Percentiles rank a stretch among this genome's conserved stretches.
These are phyloP conservation scores for Pachycephus smyrnensis DNA, from an alignment of 2,888 invertebrate species.

Conservation along the genomic window DNA sequence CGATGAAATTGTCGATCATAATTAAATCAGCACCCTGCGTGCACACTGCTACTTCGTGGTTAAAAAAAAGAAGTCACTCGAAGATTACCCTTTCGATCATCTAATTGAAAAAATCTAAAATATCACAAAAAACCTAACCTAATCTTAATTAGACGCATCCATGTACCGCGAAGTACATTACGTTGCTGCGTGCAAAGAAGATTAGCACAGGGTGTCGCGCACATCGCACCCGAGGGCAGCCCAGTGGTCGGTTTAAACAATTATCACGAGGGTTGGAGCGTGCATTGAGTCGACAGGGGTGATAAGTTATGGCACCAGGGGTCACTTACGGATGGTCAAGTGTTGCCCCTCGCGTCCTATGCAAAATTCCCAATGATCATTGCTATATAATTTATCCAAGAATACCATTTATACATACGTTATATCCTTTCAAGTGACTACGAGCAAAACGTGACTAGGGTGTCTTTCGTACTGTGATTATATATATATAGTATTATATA, in stretches of 20 bases:
- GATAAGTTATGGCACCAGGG: constrained; percentile 61
- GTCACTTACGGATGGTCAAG: constrained; percentile 50
- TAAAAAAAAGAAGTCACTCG: not conserved
- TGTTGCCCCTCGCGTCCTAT: constrained; percentile 4
- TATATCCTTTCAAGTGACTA: not conserved
- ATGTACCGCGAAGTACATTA: not conserved
- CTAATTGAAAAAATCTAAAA: not conserved
- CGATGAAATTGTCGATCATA: not conserved
- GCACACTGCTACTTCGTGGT: not conserved
- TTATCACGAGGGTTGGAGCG: constrained; percentile 61
- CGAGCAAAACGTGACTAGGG: not conserved
- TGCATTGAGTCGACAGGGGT: constrained; percentile 56
- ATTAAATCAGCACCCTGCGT: not conserved
- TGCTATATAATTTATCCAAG: not conserved
- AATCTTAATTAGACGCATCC: not conserved
- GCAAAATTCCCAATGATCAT: not conserved
- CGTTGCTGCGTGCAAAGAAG: not conserved
- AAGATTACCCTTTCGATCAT: not conserved
- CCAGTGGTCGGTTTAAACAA: constrained; percentile 66
- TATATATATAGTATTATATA: not conserved
- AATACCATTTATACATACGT: not conserved
- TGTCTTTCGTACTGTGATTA: not conserved
- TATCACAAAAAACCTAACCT: not conserved
- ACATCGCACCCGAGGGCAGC: constrained; percentile 47
- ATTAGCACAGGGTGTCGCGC: not conserved